A percentile compares a stretch with the other conserved stretches of the same genome.
These are phyloP conservation scores for Acropora tenuis DNA, from an alignment of 64 coral and sea anemone genomes.

Conservation along the genomic window DNA sequence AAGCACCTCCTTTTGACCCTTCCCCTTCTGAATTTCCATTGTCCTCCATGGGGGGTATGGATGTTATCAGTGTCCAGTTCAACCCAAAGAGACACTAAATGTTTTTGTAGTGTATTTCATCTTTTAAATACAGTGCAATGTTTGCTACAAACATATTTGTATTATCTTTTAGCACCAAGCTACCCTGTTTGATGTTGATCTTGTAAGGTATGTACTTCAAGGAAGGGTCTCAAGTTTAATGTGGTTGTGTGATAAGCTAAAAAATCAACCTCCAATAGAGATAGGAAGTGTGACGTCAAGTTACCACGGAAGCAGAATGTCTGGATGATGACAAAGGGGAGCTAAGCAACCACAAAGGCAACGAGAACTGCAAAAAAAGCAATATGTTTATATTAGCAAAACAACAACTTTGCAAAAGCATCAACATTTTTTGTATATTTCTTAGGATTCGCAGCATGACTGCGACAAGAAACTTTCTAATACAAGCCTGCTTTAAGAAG, in stretches of 20 bases:
- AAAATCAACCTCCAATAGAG: slow-evolving; percentile 4
- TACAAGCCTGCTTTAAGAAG: background rate
- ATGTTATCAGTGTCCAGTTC: background rate
- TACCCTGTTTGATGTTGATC: slow-evolving; percentile 12
- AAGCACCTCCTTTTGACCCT: background rate
- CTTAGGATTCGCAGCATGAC: background rate
- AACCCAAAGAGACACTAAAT: background rate
- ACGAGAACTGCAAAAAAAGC: slow-evolving; percentile 2
- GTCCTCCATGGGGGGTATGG: background rate
- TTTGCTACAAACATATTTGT: background rate
- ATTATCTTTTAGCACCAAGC: background rate
- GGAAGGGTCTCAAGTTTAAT: background rate
- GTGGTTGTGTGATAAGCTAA: background rate
- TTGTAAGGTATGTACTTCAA: slow-evolving; percentile 16
- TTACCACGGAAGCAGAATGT: background rate
- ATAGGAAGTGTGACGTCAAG: no score
- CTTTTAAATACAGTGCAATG: background rate
- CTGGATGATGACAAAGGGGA: background rate
- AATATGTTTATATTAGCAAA: background rate
- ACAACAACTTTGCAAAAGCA: no score
- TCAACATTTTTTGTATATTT: no score
- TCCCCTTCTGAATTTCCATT: background rate
- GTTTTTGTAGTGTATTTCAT: background rate
- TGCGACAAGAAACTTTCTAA: background rate
- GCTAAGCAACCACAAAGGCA: background rate